Base-by-base conservation (phyloP, 2,113 vertebrate genomes). In the Clinocottus analis region DNA sequence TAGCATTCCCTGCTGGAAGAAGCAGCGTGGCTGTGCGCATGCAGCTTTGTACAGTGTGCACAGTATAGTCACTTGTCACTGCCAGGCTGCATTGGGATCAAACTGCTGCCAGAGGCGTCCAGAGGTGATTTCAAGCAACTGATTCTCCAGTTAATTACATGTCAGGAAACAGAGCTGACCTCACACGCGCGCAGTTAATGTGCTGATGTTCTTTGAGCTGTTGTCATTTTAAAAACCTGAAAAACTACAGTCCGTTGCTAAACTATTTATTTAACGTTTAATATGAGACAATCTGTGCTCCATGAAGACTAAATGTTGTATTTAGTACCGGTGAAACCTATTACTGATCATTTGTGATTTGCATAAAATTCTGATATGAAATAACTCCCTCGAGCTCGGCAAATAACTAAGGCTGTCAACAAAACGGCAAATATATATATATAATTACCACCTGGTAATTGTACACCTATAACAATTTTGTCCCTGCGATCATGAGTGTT, bases 61-160 rank as follows among this genome's bases (percentile, higher is more conserved):
- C 73, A 62, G 55, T 62, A 67, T 29, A 83, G 84, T 79, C 76
- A 88, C 77, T 90, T 82, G 82, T 69, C 25, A 60, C 43, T 71
- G 86, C 87, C 86, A 68, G 65, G 43, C 62, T 53, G 83, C 63
- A 75, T 91, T 70, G 87, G 51, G 31, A 47, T 91, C 87, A 89
- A 61, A 64, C 60, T 19, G 7, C 45, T 58, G 86, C 90, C 75
- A 39, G 41, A 61, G 80, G 89, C 75, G 1, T 60, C 0, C 21
- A 66, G 55, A 85, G 72, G 79, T 90, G 86, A 87, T 85, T 84
- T 85, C 79, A 76, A 82, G 66, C 69, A 61, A 87, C 75, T 77
- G 80, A 82, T 86, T 83, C 79, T 43, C 71, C 79, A 77, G 69
- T 90, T 91, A 89, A 91, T 87, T 87, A 87, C 72, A 84, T 84